Percentiles rank a stretch among this genome's conserved stretches.
These are phyloP conservation scores for Drosophila buzzatii DNA, from an alignment of 2,888 invertebrate genomes.

Conservation along the genomic window DNA sequence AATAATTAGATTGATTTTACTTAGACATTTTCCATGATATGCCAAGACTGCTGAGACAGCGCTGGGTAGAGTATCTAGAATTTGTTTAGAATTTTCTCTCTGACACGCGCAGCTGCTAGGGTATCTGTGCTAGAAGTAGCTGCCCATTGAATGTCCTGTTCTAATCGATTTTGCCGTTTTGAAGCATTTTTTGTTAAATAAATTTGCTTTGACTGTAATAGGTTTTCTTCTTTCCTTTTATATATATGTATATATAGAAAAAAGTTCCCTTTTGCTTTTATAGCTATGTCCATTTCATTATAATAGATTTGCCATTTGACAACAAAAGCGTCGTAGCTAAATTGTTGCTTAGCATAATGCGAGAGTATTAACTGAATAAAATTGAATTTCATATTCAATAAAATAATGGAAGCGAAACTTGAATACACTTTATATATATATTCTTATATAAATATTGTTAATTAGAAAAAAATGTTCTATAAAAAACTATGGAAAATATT, in stretches of 20 bases:
- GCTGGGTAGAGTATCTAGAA: neutral
- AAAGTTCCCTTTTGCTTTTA: neutral
- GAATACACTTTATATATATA: too few relatives aligned
- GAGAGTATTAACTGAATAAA: neutral
- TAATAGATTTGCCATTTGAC: constrained; percentile 9
- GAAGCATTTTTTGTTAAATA: constrained; percentile 19
- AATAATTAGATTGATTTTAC: neutral
- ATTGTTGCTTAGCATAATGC: neutral
- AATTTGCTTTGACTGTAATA: constrained; percentile 12
- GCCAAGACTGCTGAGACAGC: neutral
- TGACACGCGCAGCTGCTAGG: neutral
- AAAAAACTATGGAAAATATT: neutral
- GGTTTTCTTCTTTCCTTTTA: neutral
- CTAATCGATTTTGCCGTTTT: constrained; percentile 15
- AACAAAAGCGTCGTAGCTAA: constrained; percentile 1
- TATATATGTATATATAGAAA: neutral
- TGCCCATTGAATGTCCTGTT: constrained; percentile 5
- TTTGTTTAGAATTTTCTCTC: neutral
- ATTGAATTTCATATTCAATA: neutral
- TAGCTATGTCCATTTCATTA: constrained; percentile 10
- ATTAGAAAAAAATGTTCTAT: neutral
- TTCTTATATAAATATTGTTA: neutral
- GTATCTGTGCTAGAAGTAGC: neutral
- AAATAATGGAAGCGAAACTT: too few relatives aligned
- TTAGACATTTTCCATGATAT: neutral